phyloP scores from a whole-genome alignment of 2,888 invertebrate genomes.

The Ochropleura leucogaster region DNA sequence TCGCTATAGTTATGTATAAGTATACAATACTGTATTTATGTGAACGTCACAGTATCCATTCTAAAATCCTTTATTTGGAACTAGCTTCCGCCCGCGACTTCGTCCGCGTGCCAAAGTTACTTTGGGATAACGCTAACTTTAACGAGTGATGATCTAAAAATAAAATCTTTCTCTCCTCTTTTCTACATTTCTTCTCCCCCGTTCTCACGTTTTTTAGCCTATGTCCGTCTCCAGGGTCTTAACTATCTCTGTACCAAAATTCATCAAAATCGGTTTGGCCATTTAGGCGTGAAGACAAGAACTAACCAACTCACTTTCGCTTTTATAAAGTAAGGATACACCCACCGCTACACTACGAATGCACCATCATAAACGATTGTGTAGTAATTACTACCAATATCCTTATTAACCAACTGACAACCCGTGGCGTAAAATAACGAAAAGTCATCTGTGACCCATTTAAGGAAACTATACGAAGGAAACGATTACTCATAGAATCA shows the following conservation, averaged over 20 bases:
- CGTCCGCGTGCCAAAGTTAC: too few species aligned
- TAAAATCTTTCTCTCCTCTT: too few species aligned
- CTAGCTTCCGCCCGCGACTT: too few species aligned
- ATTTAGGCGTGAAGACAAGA: too few species aligned
- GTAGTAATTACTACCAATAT: background rate
- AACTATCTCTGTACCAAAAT: too few species aligned
- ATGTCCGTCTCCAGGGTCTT: too few species aligned
- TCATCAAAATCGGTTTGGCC: too few species aligned
- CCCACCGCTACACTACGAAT: constrained; percentile 5
- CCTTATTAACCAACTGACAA: background rate
- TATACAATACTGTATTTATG: background rate
- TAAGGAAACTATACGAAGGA: background rate
- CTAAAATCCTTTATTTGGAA: constrained; percentile 12
- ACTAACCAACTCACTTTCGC: too few species aligned
- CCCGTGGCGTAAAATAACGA: background rate
- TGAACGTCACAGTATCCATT: background rate
- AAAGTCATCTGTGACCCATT: background rate
- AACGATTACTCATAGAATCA: background rate
- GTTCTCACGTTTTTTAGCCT: too few species aligned
- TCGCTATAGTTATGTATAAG: constrained; percentile 7
- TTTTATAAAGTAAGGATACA: background rate
- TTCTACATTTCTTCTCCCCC: too few species aligned
- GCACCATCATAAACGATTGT: constrained; percentile 1
- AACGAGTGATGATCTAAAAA: too few species aligned
- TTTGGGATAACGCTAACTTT: too few species aligned